Percentiles rank a stretch among this genome's conserved stretches.
These are phyloP conservation scores for Mirza zaza DNA, from an alignment of 2,113 vertebrate genomes.

Conservation along the genomic window DNA sequence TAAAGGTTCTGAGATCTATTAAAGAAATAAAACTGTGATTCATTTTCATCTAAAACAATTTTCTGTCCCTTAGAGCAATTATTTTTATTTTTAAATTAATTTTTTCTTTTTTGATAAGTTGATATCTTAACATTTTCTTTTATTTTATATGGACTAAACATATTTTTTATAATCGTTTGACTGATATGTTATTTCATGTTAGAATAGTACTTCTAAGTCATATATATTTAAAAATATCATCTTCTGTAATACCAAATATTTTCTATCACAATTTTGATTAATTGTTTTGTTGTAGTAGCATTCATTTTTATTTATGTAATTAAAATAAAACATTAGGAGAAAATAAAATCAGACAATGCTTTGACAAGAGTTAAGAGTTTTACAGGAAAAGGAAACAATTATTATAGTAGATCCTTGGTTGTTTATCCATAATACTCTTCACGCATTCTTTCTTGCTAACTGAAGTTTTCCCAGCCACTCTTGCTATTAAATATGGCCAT, in stretches of 20 bases:
- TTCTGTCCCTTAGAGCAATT: neutral
- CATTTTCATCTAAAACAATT: constrained; percentile 33
- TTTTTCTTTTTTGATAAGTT: neutral
- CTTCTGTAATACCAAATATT: neutral
- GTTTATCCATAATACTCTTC: neutral
- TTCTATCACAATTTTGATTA: neutral
- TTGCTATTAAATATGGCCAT: neutral
- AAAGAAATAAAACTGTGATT: constrained; percentile 6
- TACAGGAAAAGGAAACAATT: neutral
- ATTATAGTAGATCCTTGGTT: neutral
- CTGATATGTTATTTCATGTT: neutral
- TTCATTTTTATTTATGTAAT: constrained; percentile 29
- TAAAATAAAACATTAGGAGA: neutral
- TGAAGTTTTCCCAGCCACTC: neutral
- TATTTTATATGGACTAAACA: neutral
- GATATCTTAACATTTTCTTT: constrained; percentile 14
- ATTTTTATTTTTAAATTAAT: constrained; percentile 14
- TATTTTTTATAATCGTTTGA: neutral
- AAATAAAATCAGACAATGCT: neutral
- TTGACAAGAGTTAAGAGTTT: neutral
- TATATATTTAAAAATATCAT: neutral
- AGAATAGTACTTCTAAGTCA: neutral
- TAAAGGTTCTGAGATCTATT: constrained; percentile 36
- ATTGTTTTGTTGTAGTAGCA: neutral
- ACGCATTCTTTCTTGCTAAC: neutral